Base-by-base conservation (phyloP, 2,888 invertebrate species). In the Synergus japonicus region DNA sequence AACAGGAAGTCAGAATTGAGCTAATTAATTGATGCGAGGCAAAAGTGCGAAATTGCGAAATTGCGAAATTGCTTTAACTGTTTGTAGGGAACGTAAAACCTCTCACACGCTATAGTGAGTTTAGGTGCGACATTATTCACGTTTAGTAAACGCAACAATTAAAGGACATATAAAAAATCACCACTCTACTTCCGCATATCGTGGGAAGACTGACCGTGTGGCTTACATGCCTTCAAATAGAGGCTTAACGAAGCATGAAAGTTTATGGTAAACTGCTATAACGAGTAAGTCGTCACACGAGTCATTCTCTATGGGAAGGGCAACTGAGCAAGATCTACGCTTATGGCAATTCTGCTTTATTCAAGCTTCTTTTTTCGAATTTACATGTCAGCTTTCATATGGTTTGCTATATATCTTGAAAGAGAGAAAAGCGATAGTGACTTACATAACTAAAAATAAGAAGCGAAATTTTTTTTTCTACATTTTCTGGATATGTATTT, bases 1-100 rank as follows among this genome's bases (percentile, higher is more conserved):
- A 89, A 89, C 91, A 89, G 91, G 91, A 91, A 91, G 86, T 84
- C 85, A 85, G 87, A 90, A 89, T 91, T 91, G 88, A 89, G 88
- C 87, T 88, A 87, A 90, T 90, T 90, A 91, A 91, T 89, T 88
- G 88, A 84, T 83, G 83, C 85, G 85, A 84, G 82, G 87, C 88
- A 86, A 89, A 88, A 88, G 87, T 86, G 88, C 86, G 86, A 86
- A 82, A 81, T 81, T 78, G 79, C 81, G n/a, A n/a, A n/a, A n/a
- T n/a, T n/a, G n/a, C 82, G 69, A 83, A 79, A 79, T 78, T 77
- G 78, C 66, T 69, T 77, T 69, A 78, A 69, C 46, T 46, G 15
- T 64, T 29, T 15, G 67, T 86, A 84, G 87, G 86, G 88, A 88
- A 88, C 83, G 83, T 82, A 54, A 73, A 73, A 78, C 82, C 83